Conservation (phyloP, 2,797 vertebrate species). For the Peromyscus attwateri region DNA sequence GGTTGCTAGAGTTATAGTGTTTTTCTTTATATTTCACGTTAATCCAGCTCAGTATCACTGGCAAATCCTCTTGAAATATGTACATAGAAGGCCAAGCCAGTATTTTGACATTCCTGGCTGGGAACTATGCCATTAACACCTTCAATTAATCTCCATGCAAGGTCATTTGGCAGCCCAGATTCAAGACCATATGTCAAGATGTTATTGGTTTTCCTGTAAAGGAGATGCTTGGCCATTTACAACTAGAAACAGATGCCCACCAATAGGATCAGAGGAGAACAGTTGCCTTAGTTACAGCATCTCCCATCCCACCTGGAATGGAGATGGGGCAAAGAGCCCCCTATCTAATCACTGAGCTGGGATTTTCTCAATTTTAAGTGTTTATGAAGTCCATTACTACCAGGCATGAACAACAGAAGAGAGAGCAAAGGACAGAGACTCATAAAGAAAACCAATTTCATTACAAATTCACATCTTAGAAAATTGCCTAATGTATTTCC, state of each 20-base stretch:
- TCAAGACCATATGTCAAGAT: slow-evolving; percentile 82
- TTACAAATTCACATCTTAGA: slow-evolving; percentile 47
- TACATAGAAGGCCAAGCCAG: slow-evolving; percentile 85
- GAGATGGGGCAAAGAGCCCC: slow-evolving; percentile 29
- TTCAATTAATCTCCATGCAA: slow-evolving; percentile 85
- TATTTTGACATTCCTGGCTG: slow-evolving; percentile 87
- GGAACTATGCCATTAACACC: slow-evolving; percentile 88
- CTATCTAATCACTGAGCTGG: slow-evolving; percentile 39
- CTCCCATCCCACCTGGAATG: slow-evolving; percentile 69
- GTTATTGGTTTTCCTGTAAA: slow-evolving; percentile 78
- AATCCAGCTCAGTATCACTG: slow-evolving; percentile 87
- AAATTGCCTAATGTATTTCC: slow-evolving; percentile 26
- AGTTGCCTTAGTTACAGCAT: slow-evolving; percentile 70
- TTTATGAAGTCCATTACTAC: slow-evolving; percentile 52
- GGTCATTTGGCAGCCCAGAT: slow-evolving; percentile 84
- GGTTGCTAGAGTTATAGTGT: slow-evolving; percentile 78
- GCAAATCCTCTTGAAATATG: slow-evolving; percentile 88
- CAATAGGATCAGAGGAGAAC: slow-evolving; percentile 72
- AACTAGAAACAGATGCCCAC: slow-evolving; percentile 80
- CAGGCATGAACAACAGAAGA: slow-evolving; percentile 15
- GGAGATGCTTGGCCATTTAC: slow-evolving; percentile 74
- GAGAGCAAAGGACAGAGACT: not conserved
- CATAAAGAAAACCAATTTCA: slow-evolving; percentile 8
- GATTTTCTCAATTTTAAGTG: slow-evolving; percentile 8
- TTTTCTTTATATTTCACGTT: slow-evolving; percentile 85